Evolutionary conservation across 2,888 invertebrate genomes (phyloP).

Genomic region (Campoplex capitator): DNA sequence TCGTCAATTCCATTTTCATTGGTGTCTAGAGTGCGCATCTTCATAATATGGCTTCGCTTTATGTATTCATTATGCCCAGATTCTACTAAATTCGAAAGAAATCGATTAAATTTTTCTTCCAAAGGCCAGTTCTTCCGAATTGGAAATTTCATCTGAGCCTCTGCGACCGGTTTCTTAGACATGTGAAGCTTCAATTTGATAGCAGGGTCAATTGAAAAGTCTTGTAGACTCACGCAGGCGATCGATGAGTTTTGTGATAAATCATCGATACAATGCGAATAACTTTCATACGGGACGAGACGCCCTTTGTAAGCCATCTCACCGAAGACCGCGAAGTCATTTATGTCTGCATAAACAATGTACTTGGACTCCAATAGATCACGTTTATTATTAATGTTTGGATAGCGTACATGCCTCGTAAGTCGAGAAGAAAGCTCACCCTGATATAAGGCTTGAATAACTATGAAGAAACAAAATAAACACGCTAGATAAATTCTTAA

Average conservation of each 20-base stretch:
- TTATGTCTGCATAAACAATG: neutral
- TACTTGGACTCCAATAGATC: neutral
- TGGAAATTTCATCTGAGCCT: too few species aligned
- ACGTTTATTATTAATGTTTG: neutral
- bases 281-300: too few species aligned
- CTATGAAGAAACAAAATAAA: neutral
- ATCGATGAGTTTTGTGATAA: neutral
- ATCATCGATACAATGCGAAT: neutral
- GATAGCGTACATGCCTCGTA: neutral
- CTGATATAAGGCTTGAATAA: neutral
- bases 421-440: neutral
- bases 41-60: too few species aligned
- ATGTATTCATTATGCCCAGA: too few species aligned
- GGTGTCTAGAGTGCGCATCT: too few species aligned
- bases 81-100: too few species aligned
- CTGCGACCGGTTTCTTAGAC: too few species aligned
- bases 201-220: accelerated
- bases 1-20: too few species aligned
- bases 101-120: too few species aligned
- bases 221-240: neutral
- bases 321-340: neutral
- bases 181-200: too few species aligned
- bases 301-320: neutral
- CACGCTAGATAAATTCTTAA: neutral
- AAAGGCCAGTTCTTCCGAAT: too few species aligned